Conservation (phyloP, 2,888 invertebrate species). For the Agriotes lineatus region DNA sequence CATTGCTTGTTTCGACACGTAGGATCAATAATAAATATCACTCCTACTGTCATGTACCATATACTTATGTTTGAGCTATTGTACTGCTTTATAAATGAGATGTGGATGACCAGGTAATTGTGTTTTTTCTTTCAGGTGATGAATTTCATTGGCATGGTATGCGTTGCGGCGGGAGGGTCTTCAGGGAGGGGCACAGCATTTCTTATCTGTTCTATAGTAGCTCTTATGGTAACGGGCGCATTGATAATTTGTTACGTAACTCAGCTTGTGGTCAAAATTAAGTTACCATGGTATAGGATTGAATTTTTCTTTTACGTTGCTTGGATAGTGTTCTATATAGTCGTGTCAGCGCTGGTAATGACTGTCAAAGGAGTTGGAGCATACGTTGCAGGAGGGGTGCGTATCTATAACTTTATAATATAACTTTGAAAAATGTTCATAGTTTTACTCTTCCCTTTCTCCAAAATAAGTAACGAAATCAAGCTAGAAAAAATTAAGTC, state of each 20-base stretch:
- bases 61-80: background rate
- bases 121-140: slow-evolving; percentile 50
- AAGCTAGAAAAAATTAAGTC: too few species aligned
- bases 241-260: slow-evolving; percentile 45
- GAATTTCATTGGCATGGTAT: slow-evolving; percentile 50
- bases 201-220: slow-evolving; percentile 47
- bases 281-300: slow-evolving; percentile 49
- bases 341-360: slow-evolving; percentile 43
- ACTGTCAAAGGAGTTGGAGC: slow-evolving; percentile 1
- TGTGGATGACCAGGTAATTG: too few species aligned
- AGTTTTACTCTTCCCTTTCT: too few species aligned
- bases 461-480: too few species aligned
- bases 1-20: too few species aligned
- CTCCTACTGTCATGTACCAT: too few species aligned
- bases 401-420: too few species aligned
- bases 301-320: slow-evolving; percentile 47
- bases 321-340: slow-evolving; percentile 47
- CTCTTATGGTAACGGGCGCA: slow-evolving; percentile 44
- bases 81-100: too few species aligned
- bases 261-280: slow-evolving; percentile 40
- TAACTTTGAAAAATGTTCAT: background rate
- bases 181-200: slow-evolving; percentile 48
- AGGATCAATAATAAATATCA: too few species aligned
- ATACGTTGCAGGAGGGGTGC: slow-evolving; percentile 51
- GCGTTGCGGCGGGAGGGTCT: slow-evolving; percentile 28